These are phyloP conservation scores for Halictus quadricinctus DNA, from an alignment of 2,888 invertebrate genomes.

Conservation along the genomic window DNA sequence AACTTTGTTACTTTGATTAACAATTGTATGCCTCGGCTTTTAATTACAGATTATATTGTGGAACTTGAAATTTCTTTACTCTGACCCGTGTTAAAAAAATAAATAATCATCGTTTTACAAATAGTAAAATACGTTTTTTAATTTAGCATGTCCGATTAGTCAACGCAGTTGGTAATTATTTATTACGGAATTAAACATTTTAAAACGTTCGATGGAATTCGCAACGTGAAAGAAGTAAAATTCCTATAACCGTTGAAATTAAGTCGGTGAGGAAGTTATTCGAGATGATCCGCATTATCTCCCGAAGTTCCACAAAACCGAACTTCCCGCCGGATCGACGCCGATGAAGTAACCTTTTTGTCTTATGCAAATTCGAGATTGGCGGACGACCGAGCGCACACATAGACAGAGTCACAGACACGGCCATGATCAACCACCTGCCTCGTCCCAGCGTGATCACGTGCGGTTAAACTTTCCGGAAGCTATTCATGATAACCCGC, in stretches of 20 bases:
- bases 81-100: too few species aligned
- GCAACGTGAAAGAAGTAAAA: background rate
- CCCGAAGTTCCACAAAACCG: background rate
- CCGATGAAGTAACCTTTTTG: constrained; percentile 17
- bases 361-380: constrained; percentile 17
- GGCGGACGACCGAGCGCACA: background rate
- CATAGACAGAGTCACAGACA: background rate
- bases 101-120: too few species aligned
- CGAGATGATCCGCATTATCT: background rate
- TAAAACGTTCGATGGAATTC: too few species aligned
- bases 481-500: constrained; percentile 38
- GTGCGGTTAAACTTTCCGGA: constrained; percentile 39
- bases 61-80: too few species aligned
- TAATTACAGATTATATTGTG: too few species aligned
- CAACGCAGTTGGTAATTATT: too few species aligned
- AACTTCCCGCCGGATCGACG: background rate
- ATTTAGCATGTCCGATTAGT: too few species aligned
- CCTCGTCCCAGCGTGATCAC: background rate
- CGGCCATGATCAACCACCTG: background rate
- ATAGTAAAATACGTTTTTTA: too few species aligned
- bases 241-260: background rate
- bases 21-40: too few species aligned
- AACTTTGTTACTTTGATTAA: too few species aligned
- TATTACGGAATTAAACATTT: too few species aligned
- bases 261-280: background rate